phyloP scores from a whole-genome alignment of 2,113 vertebrate species.

The Phylloscopus trochilus region DNA sequence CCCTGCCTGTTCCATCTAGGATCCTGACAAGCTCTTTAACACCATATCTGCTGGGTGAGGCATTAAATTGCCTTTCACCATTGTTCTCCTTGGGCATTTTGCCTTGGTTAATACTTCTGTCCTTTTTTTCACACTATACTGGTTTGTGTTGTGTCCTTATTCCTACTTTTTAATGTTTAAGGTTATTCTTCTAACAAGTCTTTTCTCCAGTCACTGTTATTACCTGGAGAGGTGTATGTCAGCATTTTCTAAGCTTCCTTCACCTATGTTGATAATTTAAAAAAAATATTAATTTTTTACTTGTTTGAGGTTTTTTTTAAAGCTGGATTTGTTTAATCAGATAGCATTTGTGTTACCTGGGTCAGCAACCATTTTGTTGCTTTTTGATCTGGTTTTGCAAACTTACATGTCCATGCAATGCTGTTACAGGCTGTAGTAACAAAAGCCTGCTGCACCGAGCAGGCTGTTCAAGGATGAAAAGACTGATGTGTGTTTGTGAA shows the following conservation, averaged over 20 bases:
- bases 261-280: not conserved
- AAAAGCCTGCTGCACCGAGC: not conserved
- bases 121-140: not conserved
- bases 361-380: not conserved
- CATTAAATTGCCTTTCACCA: not conserved
- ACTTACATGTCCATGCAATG: not conserved
- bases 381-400: not conserved
- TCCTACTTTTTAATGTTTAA: not conserved
- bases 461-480: not conserved
- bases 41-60: not conserved
- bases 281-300: not conserved
- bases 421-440: not conserved
- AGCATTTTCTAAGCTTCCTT: not conserved
- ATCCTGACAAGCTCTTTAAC: not conserved
- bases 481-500: not conserved
- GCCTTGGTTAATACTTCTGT: not conserved
- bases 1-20: not conserved
- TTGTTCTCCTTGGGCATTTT: not conserved
- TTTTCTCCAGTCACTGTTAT: not conserved
- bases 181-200: not conserved
- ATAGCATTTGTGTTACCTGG: not conserved
- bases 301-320: not conserved
- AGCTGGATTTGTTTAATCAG: not conserved
- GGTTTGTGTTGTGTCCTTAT: not conserved
- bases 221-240: not conserved